phyloP scores from a whole-genome alignment of 2,888 invertebrate species.

The Dastarcus helophoroides region DNA sequence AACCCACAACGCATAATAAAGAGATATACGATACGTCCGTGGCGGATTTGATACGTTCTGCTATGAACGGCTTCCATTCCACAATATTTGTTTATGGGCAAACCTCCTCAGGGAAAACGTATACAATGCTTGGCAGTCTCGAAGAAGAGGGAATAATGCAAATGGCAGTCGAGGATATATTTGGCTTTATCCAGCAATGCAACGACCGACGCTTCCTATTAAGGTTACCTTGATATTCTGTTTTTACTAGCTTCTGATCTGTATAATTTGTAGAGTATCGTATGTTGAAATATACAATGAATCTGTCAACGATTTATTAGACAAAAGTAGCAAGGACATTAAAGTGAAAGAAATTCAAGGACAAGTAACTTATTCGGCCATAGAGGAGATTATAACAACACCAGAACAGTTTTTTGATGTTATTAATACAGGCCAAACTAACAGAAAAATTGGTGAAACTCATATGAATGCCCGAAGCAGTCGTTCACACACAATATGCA shows the following conservation, averaged over 20 bases:
- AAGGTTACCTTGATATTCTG: slow-evolving; percentile 36
- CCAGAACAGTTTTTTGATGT: slow-evolving; percentile 49
- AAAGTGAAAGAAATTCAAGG: slow-evolving; percentile 52
- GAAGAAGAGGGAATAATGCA: slow-evolving; percentile 64
- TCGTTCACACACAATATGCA: slow-evolving; percentile 79
- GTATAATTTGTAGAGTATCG: slow-evolving; percentile 50
- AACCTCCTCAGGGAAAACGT: slow-evolving; percentile 81
- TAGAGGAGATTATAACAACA: slow-evolving; percentile 51
- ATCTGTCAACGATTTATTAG: slow-evolving; percentile 63
- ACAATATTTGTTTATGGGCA: slow-evolving; percentile 89
- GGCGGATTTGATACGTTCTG: slow-evolving; percentile 58
- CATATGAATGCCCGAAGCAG: slow-evolving; percentile 84
- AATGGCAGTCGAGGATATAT: slow-evolving; percentile 58
- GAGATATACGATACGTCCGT: slow-evolving; percentile 57
- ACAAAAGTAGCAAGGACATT: slow-evolving; percentile 46
- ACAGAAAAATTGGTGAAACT: slow-evolving; percentile 66
- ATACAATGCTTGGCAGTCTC: slow-evolving; percentile 67
- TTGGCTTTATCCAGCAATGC: slow-evolving; percentile 50
- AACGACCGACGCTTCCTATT: slow-evolving; percentile 63
- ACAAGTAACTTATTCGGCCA: slow-evolving; percentile 50
- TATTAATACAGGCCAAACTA: slow-evolving; percentile 53
- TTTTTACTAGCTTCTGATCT: slow-evolving; percentile 9
- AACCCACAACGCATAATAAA: slow-evolving; percentile 43
- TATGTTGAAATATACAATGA: slow-evolving; percentile 88
- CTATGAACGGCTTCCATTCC: slow-evolving; percentile 67